A percentile compares a stretch with the other conserved stretches of the same genome.
These are phyloP conservation scores for Scolopax mira DNA, from an alignment of 2,113 vertebrate species.

Conservation along the genomic window DNA sequence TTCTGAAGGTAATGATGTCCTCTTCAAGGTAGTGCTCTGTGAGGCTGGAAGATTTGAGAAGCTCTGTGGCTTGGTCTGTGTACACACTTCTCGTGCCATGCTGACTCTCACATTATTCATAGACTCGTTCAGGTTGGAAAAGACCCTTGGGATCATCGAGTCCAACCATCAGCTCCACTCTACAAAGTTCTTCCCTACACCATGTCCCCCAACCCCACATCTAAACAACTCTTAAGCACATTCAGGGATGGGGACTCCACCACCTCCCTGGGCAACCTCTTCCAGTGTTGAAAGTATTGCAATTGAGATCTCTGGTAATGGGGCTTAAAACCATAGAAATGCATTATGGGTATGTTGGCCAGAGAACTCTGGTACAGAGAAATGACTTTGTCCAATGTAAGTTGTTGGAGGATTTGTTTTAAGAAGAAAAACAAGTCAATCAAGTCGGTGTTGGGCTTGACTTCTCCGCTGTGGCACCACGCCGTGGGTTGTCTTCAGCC, in stretches of 20 bases:
- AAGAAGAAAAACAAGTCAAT: neutral
- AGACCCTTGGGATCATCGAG: no score
- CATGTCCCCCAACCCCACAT: no score
- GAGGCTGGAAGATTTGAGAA: neutral
- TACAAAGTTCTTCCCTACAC: no score
- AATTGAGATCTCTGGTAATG: neutral
- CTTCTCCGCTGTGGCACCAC: neutral
- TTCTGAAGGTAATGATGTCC: neutral
- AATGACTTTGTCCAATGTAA: fast-evolving
- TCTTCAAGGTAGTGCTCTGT: neutral
- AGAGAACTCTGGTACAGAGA: neutral
- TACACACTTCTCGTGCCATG: fast-evolving
- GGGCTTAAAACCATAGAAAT: neutral
- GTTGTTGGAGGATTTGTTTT: neutral
- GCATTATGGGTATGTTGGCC: fast-evolving
- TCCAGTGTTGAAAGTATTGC: neutral
- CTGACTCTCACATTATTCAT: fast-evolving
- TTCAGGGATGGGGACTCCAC: no score
- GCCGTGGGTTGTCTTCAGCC: neutral
- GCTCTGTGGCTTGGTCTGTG: fast-evolving
- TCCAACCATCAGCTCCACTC: no score
- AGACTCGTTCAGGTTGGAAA: no score
- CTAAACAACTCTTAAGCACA: no score
- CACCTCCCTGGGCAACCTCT: no score
- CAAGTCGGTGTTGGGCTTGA: neutral